Base-by-base conservation (phyloP, 2,888 invertebrate genomes). In the Thereva unica region DNA sequence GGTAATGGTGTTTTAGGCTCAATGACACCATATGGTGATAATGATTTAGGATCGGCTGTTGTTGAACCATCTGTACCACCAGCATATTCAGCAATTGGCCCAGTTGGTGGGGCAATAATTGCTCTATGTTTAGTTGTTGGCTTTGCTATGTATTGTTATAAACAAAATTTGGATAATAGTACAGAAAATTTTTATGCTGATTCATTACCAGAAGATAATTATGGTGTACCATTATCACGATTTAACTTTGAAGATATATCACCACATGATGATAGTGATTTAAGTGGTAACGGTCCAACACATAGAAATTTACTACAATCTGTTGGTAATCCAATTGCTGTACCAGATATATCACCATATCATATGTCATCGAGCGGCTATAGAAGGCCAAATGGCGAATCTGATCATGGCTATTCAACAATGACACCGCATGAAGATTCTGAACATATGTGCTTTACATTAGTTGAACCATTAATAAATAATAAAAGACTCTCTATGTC, bases 341-440 rank as follows among this genome's bases (percentile, higher is more conserved):
- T 89, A 4, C 75, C 78, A 2, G 79, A 80, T 61, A 88, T 94
- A 71, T 94, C 93, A 2, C 95, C 95, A 0, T 95, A 95, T 78
- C 88, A 92, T 69, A 90, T 94, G 69, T 89, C 92, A 52, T 91
- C 92, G 0, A 78, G 78, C 4, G 78, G 79, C 64, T 93, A 93
- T 77, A 83, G 91, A 47, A 85, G 92, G 40, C 87, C 91, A 4
- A 80, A 80, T 71, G 80, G 80, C 10, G 80, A 80, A 70, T 94
- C 93, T n/a, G 96, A 96, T 82, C 94, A 95, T 76, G 96, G 96
- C 2, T 96, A 96, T 80, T 94, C 93, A 3, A 94, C 94, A 0
- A 94, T 94, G 94, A 94, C 93, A 1, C 93, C 92, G 1, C 93
- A 93, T 74, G 93, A 94, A 75, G 93, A 93, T 76, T 92, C 91